Evolutionary conservation across 1,140 invertebrate genomes (phyloP).

Genomic region (Hyles euphorbiae): DNA sequence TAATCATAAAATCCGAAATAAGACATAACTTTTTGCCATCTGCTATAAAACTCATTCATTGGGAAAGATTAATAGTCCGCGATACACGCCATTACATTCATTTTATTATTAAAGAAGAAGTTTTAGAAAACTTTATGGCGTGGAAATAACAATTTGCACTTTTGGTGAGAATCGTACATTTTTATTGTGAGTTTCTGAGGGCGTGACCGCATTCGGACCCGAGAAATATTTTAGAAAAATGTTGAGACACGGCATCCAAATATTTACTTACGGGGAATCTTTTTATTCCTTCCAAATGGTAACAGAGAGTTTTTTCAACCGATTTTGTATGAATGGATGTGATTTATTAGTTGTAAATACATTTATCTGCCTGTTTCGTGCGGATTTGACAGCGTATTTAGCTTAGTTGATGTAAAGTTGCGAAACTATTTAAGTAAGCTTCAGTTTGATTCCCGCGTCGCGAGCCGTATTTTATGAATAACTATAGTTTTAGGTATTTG

Average conservation of each 20-base stretch:
- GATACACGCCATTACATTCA: conserved; percentile 30
- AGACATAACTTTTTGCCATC: conserved; percentile 24
- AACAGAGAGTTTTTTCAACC: conserved; percentile 12
- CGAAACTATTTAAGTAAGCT: no score
- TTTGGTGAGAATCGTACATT: conserved; percentile 32
- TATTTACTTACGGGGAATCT: conserved; percentile 60
- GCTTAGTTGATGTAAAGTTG: no score
- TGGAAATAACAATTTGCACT: conserved; percentile 70
- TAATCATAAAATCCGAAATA: conserved; percentile 8
- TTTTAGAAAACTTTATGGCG: conserved; percentile 62
- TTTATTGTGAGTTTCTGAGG: conserved; percentile 48
- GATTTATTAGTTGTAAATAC: conserved; percentile 4
- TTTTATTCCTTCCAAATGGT: conserved; percentile 36
- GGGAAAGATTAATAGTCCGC: conserved; percentile 59
- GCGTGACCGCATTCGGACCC: conserved; percentile 52
- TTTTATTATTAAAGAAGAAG: conserved; percentile 24
- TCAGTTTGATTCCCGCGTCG: no score
- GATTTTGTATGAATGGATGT: conserved; percentile 8
- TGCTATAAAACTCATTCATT: conserved; percentile 38
- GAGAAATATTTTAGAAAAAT: conserved; percentile 32
- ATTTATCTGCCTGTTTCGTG: no score
- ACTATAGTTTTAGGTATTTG: no score
- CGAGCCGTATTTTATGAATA: no score
- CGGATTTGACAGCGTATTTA: no score
- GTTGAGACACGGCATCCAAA: conserved; percentile 60